Evolutionary conservation across 2,113 vertebrate genomes (phyloP), one percentile per base, ranked within the genome.

Genomic region (Antechinus flavipes): DNA sequence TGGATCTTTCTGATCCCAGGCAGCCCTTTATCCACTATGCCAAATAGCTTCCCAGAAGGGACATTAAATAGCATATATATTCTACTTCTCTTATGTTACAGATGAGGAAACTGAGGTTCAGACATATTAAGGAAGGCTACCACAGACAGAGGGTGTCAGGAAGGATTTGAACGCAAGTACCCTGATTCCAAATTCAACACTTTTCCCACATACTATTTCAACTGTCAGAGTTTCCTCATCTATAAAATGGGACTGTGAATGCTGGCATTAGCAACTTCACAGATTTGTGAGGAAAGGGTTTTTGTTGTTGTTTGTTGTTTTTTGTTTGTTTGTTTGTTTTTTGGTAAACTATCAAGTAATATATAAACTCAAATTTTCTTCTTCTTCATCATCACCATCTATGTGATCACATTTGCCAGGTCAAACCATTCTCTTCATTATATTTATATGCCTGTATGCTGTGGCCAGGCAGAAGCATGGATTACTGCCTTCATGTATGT

Each of bases 371-470:
- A 19, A 84, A n/a, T 23, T 84, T 42, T 84, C 26, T 58, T 27
- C 68, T 7, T 19, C 61, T 4, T 35, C 11, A 1, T 68, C 61
- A 19, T 76, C 30, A 35, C 12, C 11, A 68, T 14, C 25, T 23
- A 0, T 8, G 16, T 10, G 8, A 49, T 68, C 55, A n/a, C 27
- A 3, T 3, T 4, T 35, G 90, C 2, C 8, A 49, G 52, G 19
- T 0, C 2, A 42, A 27, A 49, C 7, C 9, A 26, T 22, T 52
- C 53, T 1, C 0, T 89, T 84, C 23, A 4, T 58, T n/a, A 22
- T 24, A 11, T 89, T 2, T 89, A 0, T 9, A n/a, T 30, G 23
- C 61, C 2, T 56, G 1, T 7, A 27, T 76, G 89, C 55, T 24
- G 52, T 19, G 25, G 8, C 35, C 5, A 47, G 54, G 10, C 2